A percentile compares a stretch with the other conserved stretches of the same genome.
Evolutionary conservation across 2,113 vertebrate species (phyloP).

Genomic region (Steatornis caripensis): DNA sequence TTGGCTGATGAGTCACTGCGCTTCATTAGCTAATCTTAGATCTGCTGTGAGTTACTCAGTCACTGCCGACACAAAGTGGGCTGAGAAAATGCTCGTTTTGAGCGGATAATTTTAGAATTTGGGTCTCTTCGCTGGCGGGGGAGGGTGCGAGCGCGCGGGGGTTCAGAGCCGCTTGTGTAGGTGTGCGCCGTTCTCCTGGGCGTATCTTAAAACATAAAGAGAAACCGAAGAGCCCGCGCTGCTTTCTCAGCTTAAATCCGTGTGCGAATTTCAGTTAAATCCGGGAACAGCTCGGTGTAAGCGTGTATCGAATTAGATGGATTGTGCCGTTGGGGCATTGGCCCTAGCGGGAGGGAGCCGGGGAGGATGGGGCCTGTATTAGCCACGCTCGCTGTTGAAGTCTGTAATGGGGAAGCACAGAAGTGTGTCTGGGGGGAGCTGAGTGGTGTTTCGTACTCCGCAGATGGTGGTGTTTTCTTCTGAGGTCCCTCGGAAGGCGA

Average conservation of each 20-base stretch:
- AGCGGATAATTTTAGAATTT: background rate
- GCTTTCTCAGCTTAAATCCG: fast-evolving
- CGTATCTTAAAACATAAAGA: background rate
- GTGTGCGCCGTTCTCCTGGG: background rate
- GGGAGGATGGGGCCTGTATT: background rate
- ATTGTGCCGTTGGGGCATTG: background rate
- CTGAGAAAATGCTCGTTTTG: background rate
- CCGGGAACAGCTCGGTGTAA: background rate
- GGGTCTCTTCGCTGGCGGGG: background rate
- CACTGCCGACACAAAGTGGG: background rate
- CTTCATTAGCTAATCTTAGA: background rate
- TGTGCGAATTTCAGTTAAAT: background rate
- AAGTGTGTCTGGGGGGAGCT: background rate
- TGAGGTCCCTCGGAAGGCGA: background rate
- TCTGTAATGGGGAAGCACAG: background rate
- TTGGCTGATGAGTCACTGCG: background rate
- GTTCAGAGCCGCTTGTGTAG: background rate
- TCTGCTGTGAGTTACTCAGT: background rate
- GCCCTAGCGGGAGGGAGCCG: background rate
- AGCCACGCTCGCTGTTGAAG: background rate
- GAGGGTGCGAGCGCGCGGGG: background rate
- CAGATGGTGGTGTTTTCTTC: background rate
- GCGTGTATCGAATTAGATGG: background rate
- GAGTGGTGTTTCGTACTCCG: background rate
- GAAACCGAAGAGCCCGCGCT: background rate